Base-by-base conservation (phyloP, 2,888 invertebrate genomes). In the Noctua janthina region DNA sequence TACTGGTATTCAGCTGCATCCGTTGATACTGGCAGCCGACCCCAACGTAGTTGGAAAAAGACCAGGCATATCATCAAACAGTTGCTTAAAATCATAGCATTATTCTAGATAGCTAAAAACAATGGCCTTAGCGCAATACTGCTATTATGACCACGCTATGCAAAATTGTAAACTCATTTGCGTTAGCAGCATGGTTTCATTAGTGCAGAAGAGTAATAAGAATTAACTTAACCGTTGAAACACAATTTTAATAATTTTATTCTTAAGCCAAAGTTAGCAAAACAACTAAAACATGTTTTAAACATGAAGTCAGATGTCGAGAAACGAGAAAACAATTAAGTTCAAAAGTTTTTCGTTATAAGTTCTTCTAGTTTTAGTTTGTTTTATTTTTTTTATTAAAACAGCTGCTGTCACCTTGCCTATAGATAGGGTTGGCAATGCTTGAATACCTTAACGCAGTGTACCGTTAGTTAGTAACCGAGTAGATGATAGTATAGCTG, bases 311-410 rank as follows among this genome's bases (percentile, higher is more conserved):
- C 73, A 68, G 66, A 70, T 51, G 76, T 62, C n/a, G 43, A 84
- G 80, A 64, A 73, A 71, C n/a, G 68, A 84, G 81, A 81, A 87
- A 84, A 81, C 78, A 86, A 86, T 84, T 74, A 69, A 81, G 70
- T 78, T 76, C 59, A 17, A 35, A 78, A 81, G 74, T 35, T 86
- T 76, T 81, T 71, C 72, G 39, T 68, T 66, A 67, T 68, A 78
- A 81, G 59, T 87, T 84, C 49, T 43, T 81, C 46, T 70, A 74
- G 59, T 68, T 78, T 51, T 68, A 68, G 87, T 83, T 85, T 29
- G 43, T 72, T 74, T 86, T 76, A 68, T 84, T 77, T 77, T 84
- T 77, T 77, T 85, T 68, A 81, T 78, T 78, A 71, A 78, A 81
- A 71, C 85, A 81, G 68, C 78, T 74, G 88, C n/a, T 74, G 71